Percentiles rank a stretch among this genome's conserved stretches.
Evolutionary conservation across 2,797 vertebrate genomes (phyloP).

Genomic region (Choloepus didactylus): DNA sequence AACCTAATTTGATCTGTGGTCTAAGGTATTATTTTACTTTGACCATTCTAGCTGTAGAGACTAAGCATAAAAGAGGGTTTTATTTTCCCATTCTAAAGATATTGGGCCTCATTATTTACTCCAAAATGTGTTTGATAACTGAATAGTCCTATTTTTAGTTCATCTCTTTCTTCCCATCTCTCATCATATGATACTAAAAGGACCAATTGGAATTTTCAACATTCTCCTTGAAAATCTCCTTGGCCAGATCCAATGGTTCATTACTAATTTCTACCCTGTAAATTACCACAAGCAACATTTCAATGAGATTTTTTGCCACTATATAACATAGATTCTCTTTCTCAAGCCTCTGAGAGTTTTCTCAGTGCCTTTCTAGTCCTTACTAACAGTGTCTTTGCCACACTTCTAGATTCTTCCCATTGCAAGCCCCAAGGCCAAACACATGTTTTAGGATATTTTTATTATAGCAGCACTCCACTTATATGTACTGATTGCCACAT

Average conservation of each 20-base stretch:
- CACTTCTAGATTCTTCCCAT: not conserved
- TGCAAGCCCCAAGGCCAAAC: not conserved
- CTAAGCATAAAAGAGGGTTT: not conserved
- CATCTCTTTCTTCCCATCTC: not conserved
- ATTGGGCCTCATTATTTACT: not conserved
- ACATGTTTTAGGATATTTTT: not conserved
- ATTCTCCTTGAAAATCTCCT: not conserved
- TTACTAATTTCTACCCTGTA: not conserved
- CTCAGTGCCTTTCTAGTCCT: not conserved
- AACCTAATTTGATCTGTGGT: not conserved
- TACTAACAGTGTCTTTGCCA: not conserved
- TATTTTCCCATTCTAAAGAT: not conserved
- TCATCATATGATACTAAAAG: not conserved
- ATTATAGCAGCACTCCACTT: not conserved
- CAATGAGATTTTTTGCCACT: not conserved
- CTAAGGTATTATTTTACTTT: not conserved
- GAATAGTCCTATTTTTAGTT: not conserved
- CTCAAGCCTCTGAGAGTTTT: not conserved
- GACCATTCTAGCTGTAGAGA: not conserved
- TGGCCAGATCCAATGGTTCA: not conserved
- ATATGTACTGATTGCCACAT: not conserved
- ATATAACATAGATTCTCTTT: not conserved
- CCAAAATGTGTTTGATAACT: slow-evolving; percentile 4
- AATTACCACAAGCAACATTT: not conserved
- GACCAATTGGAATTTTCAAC: not conserved